Evolutionary conservation across 2,797 vertebrate genomes (phyloP).

Genomic region (Oreortyx pictus): DNA sequence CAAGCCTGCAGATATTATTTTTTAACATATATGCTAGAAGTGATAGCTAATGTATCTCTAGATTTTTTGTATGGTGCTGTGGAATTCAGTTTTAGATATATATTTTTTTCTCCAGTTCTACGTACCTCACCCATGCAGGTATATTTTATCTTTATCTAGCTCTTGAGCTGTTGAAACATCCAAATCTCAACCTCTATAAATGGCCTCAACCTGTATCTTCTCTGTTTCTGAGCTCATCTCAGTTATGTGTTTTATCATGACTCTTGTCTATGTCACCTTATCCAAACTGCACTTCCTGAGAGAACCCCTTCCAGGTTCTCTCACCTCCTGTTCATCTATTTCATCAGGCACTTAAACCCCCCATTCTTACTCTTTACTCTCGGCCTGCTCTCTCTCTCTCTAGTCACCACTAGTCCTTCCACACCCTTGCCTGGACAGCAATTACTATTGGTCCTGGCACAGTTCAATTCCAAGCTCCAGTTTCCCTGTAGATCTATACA

Average conservation of each 20-base stretch:
- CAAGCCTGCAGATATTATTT: not conserved
- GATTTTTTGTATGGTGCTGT: not conserved
- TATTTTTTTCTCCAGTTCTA: not conserved
- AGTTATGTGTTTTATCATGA: not conserved
- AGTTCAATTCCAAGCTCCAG: not conserved
- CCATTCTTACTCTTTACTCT: not conserved
- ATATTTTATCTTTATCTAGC: not conserved
- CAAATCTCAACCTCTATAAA: not conserved
- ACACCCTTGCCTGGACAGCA: not conserved
- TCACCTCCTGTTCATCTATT: not conserved
- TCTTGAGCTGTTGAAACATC: not conserved
- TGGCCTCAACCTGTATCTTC: not conserved
- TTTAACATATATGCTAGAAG: not conserved
- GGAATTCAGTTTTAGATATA: not conserved
- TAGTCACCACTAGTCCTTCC: fast-evolving
- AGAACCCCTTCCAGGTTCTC: fast-evolving
- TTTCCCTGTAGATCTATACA: not conserved
- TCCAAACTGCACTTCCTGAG: not conserved
- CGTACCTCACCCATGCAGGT: fast-evolving
- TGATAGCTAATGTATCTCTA: not conserved
- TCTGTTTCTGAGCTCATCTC: not conserved
- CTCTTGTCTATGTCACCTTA: not conserved
- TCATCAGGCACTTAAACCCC: not conserved
- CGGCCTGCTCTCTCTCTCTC: not conserved
- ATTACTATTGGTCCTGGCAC: not conserved